Percentiles rank a stretch among this genome's conserved stretches.
Evolutionary conservation across 2,113 vertebrate species (phyloP).

Genomic region (Ictalurus punctatus): DNA sequence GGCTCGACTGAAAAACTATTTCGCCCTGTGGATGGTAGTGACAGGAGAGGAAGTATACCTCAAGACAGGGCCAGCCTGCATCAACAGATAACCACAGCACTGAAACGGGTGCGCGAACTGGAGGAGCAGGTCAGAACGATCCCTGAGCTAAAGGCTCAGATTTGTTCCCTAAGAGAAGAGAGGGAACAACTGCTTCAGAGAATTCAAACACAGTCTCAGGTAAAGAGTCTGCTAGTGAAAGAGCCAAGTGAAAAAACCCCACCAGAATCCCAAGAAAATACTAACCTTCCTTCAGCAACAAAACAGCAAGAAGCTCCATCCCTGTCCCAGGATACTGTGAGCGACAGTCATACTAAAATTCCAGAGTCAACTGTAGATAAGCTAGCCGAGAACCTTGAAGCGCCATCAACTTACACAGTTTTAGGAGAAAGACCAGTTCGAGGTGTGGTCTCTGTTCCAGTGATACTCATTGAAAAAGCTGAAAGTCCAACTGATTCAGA

Average conservation of each 20-base stretch:
- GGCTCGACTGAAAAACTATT: conserved; percentile 65
- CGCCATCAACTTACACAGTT: neutral
- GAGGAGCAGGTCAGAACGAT: conserved; percentile 71
- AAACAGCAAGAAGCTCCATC: conserved; percentile 9
- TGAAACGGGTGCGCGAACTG: conserved; percentile 72
- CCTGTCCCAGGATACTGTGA: neutral
- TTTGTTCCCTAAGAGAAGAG: conserved; percentile 68
- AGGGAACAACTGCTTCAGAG: conserved; percentile 62
- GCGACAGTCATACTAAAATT: conserved; percentile 16
- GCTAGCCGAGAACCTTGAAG: conserved; percentile 18
- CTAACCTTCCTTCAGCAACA: conserved; percentile 16
- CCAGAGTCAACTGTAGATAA: conserved; percentile 46
- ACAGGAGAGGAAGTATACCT: conserved; percentile 50
- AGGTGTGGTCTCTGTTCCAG: conserved; percentile 40
- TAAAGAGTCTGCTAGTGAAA: neutral
- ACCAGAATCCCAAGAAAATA: conserved; percentile 36
- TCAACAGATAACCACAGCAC: conserved; percentile 72
- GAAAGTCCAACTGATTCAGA: conserved; percentile 56
- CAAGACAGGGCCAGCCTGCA: conserved; percentile 65
- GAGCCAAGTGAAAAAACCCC: conserved; percentile 13
- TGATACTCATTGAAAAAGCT: conserved; percentile 51
- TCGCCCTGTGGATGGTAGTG: conserved; percentile 60
- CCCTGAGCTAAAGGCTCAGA: conserved; percentile 74
- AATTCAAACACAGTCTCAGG: conserved; percentile 63
- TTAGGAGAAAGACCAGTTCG: conserved; percentile 1